phyloP scores from a whole-genome alignment of 2,888 invertebrate genomes.

The Diplolepis rosae region DNA sequence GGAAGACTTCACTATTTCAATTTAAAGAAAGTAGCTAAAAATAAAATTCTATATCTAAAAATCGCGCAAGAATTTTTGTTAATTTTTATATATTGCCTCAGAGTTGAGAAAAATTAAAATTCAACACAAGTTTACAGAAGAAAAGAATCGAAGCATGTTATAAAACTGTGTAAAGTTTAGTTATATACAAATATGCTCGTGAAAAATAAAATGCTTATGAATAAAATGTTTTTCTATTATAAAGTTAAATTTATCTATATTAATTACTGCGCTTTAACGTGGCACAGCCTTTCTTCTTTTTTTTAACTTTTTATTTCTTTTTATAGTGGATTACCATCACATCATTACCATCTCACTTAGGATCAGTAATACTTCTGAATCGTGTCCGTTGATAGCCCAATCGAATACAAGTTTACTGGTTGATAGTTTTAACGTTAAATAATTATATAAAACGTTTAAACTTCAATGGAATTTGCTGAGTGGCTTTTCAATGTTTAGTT shows the following conservation, averaged over 20 bases:
- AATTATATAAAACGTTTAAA: neutral
- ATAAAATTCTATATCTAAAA: neutral
- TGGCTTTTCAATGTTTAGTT: slow-evolving; percentile 8
- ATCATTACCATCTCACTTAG: neutral
- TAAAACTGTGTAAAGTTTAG: neutral
- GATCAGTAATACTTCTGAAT: slow-evolving; percentile 2
- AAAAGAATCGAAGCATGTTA: neutral
- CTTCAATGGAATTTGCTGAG: neutral
- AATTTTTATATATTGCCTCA: neutral
- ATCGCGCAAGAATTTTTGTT: neutral
- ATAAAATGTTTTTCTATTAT: neutral
- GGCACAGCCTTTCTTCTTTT: neutral
- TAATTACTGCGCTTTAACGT: neutral
- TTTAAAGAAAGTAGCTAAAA: neutral
- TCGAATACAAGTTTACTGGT: slow-evolving; percentile 11
- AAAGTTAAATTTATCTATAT: neutral
- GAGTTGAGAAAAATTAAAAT: neutral
- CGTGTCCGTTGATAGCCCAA: neutral
- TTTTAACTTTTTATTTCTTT: neutral
- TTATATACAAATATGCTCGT: slow-evolving; percentile 1
- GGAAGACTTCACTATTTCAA: slow-evolving; percentile 7
- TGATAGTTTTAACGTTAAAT: slow-evolving; percentile 14
- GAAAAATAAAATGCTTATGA: neutral
- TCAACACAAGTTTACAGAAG: neutral
- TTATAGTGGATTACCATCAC: neutral